phyloP scores from a whole-genome alignment of 2,797 vertebrate species.

The Thaleichthys pacificus region DNA sequence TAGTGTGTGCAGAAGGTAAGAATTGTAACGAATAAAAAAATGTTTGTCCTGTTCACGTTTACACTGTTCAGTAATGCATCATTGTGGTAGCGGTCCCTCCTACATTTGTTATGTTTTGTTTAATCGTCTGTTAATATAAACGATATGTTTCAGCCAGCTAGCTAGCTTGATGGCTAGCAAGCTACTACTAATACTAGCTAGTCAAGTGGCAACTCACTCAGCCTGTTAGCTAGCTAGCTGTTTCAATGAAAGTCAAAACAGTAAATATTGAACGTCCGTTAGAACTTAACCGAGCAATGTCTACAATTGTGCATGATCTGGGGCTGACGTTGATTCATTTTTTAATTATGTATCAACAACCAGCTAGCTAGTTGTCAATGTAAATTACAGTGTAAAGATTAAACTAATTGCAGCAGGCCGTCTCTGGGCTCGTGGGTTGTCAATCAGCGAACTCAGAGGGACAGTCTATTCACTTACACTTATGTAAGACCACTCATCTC shows the following conservation, averaged over 20 bases:
- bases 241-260: not conserved
- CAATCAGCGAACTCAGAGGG: not conserved
- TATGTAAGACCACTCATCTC: not conserved
- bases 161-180: too few species aligned
- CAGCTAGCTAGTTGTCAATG: not conserved
- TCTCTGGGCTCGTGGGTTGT: not conserved
- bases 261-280: not conserved
- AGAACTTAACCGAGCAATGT: not conserved
- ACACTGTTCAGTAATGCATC: not conserved
- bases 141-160: too few species aligned
- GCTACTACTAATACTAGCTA: too few species aligned
- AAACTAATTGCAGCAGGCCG: not conserved
- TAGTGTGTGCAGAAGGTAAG: conserved; percentile 59
- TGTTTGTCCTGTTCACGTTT: not conserved
- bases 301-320: not conserved
- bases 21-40: not conserved
- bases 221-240: conserved; percentile 31
- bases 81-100: too few species aligned
- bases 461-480: not conserved
- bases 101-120: too few species aligned
- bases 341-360: not conserved
- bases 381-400: not conserved
- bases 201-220: not conserved
- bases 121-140: too few species aligned
- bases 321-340: not conserved